Evolutionary conservation across 1,140 invertebrate genomes (phyloP), one percentile per base, ranked within the genome.

Genomic region (Caligus rogercresseyi): DNA sequence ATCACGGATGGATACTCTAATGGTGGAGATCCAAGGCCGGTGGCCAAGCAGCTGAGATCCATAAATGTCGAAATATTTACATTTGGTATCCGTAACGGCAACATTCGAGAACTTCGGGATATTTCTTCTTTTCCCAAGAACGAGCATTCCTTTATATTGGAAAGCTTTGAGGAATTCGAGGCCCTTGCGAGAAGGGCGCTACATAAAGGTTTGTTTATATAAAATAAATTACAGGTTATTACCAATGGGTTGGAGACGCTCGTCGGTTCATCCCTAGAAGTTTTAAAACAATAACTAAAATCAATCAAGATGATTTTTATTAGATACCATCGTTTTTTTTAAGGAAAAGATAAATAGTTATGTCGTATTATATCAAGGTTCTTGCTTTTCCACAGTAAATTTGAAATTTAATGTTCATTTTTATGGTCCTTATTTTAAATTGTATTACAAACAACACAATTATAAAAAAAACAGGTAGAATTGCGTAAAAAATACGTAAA

Each of bases 1-100:
- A 78, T 85, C 54, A 84, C 83, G 1, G 83, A 84, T 69, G 83
- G 83, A 7, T 85, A 81, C 69, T 84, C 82, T 19, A 85, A 83
- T 69, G 82, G 81, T 0, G 82, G 81, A 0, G 79, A 84, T 73
- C 83, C 83, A 0, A 79, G 3, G 73, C 66, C 70, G 24, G 75
- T 74, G 0, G 71, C 71, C 11, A 67, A 69, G 26, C 62, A 57
- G 25, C 65, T 69, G 23, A 65, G 70, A 15, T 59, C 70, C 16
- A 63, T 73, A 3, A 78, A 79, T 3, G 76, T 78, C 1, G 74
- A 71, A 1, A 78, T 85, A 54, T 83, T 84, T 66, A 84, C 83
- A 1, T 80, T 83, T 68, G 83, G 83, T 4, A 83, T 85, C 51
- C 71, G 75, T 25, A 82, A 81, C 67, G 83, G 83, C 15, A 84